phyloP scores from a whole-genome alignment of 2,113 vertebrate species.

The Acrocephalus kingi region DNA sequence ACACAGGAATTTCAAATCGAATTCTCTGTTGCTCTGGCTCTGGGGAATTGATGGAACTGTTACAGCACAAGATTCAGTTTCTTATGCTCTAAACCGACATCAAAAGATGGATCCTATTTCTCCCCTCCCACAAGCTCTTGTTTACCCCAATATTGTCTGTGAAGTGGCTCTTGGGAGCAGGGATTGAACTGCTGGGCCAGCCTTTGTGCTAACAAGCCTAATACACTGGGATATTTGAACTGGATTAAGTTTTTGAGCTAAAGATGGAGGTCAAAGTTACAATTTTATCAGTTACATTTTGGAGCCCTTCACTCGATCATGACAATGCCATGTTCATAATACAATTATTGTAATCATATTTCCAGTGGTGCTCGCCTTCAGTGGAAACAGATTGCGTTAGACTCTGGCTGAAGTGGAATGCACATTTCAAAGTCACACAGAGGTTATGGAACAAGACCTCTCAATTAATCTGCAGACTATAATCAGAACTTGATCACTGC shows the following conservation, averaged over 20 bases:
- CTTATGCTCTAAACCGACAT: neutral
- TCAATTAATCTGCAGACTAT: neutral
- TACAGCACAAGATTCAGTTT: neutral
- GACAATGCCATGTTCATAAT: conserved; percentile 47
- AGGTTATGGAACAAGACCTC: conserved; percentile 38
- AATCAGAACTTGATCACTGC: neutral
- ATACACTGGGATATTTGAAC: conserved; percentile 54
- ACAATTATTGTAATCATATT: conserved; percentile 60
- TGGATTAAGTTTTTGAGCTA: conserved; percentile 41
- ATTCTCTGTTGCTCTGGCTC: neutral
- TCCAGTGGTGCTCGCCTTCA: conserved; percentile 62
- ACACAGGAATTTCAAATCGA: conserved; percentile 6
- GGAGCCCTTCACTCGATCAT: conserved; percentile 64
- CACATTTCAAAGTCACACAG: conserved; percentile 57
- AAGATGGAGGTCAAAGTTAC: conserved; percentile 65
- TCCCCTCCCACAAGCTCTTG: conserved; percentile 26
- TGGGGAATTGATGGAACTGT: neutral
- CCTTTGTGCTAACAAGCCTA: conserved; percentile 51
- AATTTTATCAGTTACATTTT: conserved; percentile 71
- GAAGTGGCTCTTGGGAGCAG: conserved; percentile 20
- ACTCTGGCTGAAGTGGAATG: conserved; percentile 11
- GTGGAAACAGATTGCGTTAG: conserved; percentile 66
- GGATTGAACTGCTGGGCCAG: neutral
- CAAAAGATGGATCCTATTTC: conserved; percentile 38
- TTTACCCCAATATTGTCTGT: conserved; percentile 22